Evolutionary conservation across 2,797 vertebrate species (phyloP).

Genomic region (Parambassis ranga): DNA sequence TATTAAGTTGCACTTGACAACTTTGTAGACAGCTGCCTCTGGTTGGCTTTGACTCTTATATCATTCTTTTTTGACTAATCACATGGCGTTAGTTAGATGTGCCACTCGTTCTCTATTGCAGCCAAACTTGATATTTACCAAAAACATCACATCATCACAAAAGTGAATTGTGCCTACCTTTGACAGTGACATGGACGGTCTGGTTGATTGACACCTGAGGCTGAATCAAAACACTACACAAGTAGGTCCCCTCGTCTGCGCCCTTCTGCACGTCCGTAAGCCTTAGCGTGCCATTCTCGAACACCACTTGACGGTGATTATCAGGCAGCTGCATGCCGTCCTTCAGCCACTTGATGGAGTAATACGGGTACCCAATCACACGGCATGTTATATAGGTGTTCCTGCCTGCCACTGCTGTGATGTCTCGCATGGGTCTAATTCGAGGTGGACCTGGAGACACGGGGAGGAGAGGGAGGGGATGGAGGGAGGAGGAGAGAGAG

Average conservation of each 20-base stretch:
- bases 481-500: constrained; percentile 50
- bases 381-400: constrained; percentile 98
- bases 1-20: neutral
- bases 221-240: constrained; percentile 97
- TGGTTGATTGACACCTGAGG: constrained; percentile 98
- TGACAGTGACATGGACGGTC: constrained; percentile 95
- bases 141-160: neutral
- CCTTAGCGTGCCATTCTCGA: constrained; percentile 96
- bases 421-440: constrained; percentile 95
- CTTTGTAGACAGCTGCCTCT: neutral
- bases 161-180: no score
- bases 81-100: no score
- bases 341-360: constrained; percentile 99
- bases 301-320: constrained; percentile 98
- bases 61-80: neutral
- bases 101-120: neutral
- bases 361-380: constrained; percentile 99
- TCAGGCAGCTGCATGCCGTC: constrained; percentile 94
- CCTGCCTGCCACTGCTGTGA: constrained; percentile 95
- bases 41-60: neutral
- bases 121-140: neutral
- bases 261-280: constrained; percentile 98
- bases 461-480: constrained; percentile 69
- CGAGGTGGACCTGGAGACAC: constrained; percentile 88
- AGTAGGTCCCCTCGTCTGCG: constrained; percentile 95